Base-by-base conservation (phyloP, 2,888 invertebrate genomes). In the Auanema freiburgensis region DNA sequence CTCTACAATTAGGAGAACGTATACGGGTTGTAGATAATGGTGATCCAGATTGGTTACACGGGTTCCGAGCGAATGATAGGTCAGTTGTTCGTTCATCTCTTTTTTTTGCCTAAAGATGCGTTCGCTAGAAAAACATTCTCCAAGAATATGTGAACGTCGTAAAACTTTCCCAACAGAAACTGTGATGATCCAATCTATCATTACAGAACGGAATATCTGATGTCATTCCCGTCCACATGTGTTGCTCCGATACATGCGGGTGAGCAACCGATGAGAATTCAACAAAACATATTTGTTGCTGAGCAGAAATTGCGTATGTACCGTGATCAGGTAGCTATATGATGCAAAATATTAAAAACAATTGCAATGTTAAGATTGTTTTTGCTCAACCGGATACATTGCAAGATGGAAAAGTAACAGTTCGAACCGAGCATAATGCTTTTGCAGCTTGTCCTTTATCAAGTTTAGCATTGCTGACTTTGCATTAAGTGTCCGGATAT, bases 21-120 rank as follows among this genome's bases (percentile, higher is more conserved):
- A 66, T 82, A 42, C 69, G 65, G 25, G 72, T 82, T 11, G 77
- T 82, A 14, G 80, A 82, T 63, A 82, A 83, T 59, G 82, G 82
- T 11, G 82, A 82, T 70, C 82, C 82, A 11, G 81, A 80, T 50
- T 82, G 82, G 82, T 65, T 81, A 12, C 82, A 82, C 62, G 82
- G 82, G 23, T 80, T 83, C 71, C 69, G 77, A 43, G 59, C 68
- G 53, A 72, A 65, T 43, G 74, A 74, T 59, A 63, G 74, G 68
- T 69, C 49, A 23, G 46, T 65, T n/a, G 11, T 59, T 16, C 12
- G 42, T 33, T 33, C 33, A 5, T 33, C 8, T 33, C 33, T 33
- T 3, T 33, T 33, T 5, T 8, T 33, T 33, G 4, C 33, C 33
- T 5, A 33, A 33, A 33, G n/a, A n/a, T n/a, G n/a, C n/a, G n/a